Base-by-base conservation (phyloP, 2,888 invertebrate species). In the Napeogenes sylphis region DNA sequence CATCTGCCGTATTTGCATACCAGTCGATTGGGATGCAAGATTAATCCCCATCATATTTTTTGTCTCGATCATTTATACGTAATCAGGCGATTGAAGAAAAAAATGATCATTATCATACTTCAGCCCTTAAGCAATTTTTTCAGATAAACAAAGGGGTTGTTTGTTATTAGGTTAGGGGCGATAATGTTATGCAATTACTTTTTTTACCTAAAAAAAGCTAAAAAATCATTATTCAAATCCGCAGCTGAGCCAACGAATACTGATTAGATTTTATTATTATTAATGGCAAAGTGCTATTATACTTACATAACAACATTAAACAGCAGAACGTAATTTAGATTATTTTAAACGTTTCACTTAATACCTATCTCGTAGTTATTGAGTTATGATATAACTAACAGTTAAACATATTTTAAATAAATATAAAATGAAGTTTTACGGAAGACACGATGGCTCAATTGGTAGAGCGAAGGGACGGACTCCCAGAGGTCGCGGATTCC, bases 41-140 rank as follows among this genome's bases (percentile, higher is more conserved):
- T 90, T 89, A 90, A 90, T 89, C 81, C 83, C 80, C 78, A 81
- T 81, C 83, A 87, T 88, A 87, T 87, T 88, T 89, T 90, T 90
- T 90, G 86, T 87, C 85, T 89, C 82, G 77, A 78, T 76, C 85
- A 88, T 90, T 90, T 87, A 84, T 82, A 83, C 77, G 87, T 85
- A 87, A 90, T 90, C 90, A 85, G 78, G 84, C 85, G 82, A 75
- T 75, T 73, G 76, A 78, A 79, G 58, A 63, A 78, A 82, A 85
- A 86, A 86, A 87, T 76, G 83, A 85, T 89, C 82, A 88, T 90
- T 89, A 90, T 83, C 88, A 83, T 85, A 81, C 82, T 89, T 88
- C 86, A 90, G 90, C 90, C 90, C 90, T 90, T 84, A 80, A 86
- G 90, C 90, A 83, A 83, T 90, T 90, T 83, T 90, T 90, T 90